Evolutionary conservation across 2,888 invertebrate genomes (phyloP), one percentile per base, ranked within the genome.

Genomic region (Poecilobothrus nobilitatus): DNA sequence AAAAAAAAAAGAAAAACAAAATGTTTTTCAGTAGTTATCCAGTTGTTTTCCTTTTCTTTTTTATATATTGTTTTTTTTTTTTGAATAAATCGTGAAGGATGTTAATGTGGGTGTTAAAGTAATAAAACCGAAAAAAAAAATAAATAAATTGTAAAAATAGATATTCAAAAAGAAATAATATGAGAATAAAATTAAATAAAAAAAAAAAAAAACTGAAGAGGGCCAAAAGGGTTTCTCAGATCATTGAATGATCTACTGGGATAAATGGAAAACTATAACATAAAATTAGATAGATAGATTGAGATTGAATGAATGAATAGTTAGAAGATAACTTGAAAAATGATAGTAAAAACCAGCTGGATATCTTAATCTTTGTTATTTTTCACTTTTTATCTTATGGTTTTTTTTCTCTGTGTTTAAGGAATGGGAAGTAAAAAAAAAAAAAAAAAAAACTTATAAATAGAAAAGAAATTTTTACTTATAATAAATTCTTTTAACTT

Each of bases 81-180:
- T 53, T 53, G 6, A 53, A 53, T 53, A 53, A 53, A 53, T 53
- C 53, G 53, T 53, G 53, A 53, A 53, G 53, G 53, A 53, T 53
- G 53, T 53, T 53, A 53, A 53, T 53, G 53, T 53, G 53, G 53
- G 53, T 53, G 53, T 53, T 53, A 53, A 53, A 53, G 53, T 53
- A 53, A 53, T 53, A 53, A 53, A 53, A 53, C 53, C 53, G 18
- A 53, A 27, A 27, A 27, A 27, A 27, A 27, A 27, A 27, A 27
- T n/a, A 27, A 2, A 2, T 2, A 27, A 27, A 53, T 53, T 12
- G 53, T 53, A 53, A 53, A 53, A 27, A 27, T 27, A n/a, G 53
- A 53, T 53, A 53, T 53, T 53, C 53, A 53, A 53, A 53, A 53
- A 41, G 41, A 41, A 41, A 41, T 41, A 41, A 41, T 41, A 15